phyloP scores from a whole-genome alignment of 1,140 invertebrate species.

The Glomeris maerens region DNA sequence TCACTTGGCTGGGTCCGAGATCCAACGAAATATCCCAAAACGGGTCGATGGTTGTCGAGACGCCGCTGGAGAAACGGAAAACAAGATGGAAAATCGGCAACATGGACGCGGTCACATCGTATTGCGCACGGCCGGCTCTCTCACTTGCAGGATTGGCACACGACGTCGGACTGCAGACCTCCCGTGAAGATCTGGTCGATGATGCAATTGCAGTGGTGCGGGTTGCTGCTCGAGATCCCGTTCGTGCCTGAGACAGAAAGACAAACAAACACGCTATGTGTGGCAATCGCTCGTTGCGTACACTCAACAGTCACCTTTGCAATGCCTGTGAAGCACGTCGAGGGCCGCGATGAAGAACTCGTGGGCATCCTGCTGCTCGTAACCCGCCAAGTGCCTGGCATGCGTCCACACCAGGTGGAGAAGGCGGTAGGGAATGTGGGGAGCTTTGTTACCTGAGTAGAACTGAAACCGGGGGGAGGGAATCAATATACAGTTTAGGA shows the following conservation, averaged over 20 bases:
- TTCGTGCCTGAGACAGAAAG: slow-evolving; percentile 27
- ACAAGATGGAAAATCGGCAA: too few species aligned
- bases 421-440: slow-evolving; percentile 72
- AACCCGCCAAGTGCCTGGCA: slow-evolving; percentile 83
- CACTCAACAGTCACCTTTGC: slow-evolving; percentile 38
- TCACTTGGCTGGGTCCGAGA: slow-evolving; percentile 40
- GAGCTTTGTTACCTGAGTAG: slow-evolving; percentile 75
- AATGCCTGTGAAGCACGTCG: slow-evolving; percentile 78
- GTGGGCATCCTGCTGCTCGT: slow-evolving; percentile 96
- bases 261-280: not conserved
- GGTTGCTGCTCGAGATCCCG: slow-evolving; percentile 32
- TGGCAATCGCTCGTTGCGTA: too few species aligned
- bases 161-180: slow-evolving; percentile 87
- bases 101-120: not conserved
- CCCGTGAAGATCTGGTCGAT: slow-evolving; percentile 97
- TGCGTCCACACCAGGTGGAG: slow-evolving; percentile 94
- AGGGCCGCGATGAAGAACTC: slow-evolving; percentile 95
- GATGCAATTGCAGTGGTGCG: slow-evolving; percentile 79
- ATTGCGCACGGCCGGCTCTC: too few species aligned
- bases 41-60: slow-evolving; percentile 92
- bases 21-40: slow-evolving; percentile 96
- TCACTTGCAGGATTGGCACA: slow-evolving; percentile 87
- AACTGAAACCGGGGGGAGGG: slow-evolving; percentile 43
- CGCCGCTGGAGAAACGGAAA: slow-evolving; percentile 30
- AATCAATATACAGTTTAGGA: slow-evolving; percentile 9